Conservation (phyloP, 2,797 vertebrate genomes). For the Coilia nasus region DNA sequence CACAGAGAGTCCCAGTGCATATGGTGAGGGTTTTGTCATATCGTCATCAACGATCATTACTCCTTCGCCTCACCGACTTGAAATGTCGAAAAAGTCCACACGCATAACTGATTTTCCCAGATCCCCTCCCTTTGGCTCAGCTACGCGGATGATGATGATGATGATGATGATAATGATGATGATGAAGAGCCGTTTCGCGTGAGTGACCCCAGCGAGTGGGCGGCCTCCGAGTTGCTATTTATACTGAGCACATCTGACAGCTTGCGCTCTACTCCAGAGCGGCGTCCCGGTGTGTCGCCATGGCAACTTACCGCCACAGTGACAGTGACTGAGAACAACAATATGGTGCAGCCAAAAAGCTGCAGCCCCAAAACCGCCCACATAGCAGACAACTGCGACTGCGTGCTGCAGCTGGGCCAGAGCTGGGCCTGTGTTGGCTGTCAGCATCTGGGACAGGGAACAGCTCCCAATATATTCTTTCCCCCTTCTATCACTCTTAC, state of each 20-base stretch:
- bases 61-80: not conserved
- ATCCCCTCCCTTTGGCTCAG: not conserved
- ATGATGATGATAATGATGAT: not conserved
- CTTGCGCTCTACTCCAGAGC: slow-evolving; percentile 17
- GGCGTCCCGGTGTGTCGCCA: slow-evolving; percentile 32
- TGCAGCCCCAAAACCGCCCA: slow-evolving; percentile 28
- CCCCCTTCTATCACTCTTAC: not conserved
- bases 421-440: not conserved
- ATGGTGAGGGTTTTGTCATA: not conserved
- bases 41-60: not conserved
- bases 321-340: slow-evolving; percentile 43
- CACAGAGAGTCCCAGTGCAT: not conserved
- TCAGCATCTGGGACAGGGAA: not conserved
- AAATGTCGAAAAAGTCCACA: not conserved
- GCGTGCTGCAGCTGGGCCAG: too few species aligned
- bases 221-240: slow-evolving; percentile 31
- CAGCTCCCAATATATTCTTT: not conserved
- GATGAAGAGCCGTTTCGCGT: not conserved
- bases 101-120: not conserved
- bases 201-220: not conserved
- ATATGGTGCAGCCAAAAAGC: slow-evolving; percentile 30
- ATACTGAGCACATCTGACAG: slow-evolving; percentile 33
- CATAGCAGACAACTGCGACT: not conserved
- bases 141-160: too few species aligned
- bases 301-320: slow-evolving; percentile 35